Evolutionary conservation across 2,888 invertebrate species (phyloP), one percentile per base, ranked within the genome.

Genomic region (Phalera bucephala): DNA sequence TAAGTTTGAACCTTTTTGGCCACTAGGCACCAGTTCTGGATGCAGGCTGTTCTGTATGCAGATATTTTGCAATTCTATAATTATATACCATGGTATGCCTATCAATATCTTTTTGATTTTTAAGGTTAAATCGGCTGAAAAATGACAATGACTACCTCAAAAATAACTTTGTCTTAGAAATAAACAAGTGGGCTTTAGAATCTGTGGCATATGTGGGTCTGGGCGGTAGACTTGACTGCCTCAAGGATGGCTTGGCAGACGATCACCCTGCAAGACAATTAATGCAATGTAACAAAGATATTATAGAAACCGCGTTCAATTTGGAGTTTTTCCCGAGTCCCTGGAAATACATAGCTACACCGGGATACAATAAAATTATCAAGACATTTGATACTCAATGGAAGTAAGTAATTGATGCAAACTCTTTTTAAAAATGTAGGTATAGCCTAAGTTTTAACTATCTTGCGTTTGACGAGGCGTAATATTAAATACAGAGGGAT

Each of bases 101-200:
- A n/a, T n/a, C n/a, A n/a, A n/a, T n/a, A n/a, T n/a, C n/a, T n/a
- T n/a, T n/a, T n/a, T n/a, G n/a, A n/a, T n/a, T n/a, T n/a, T n/a
- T n/a, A n/a, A 90, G 90, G 44, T 64, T 91, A 26, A 53, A 64
- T 9, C 61, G 48, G 31, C 38, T 80, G 5, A 72, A 73, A 46
- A 62, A 79, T 28, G 61, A 71, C 6, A 52, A 61, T 10, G 49
- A 60, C 0, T 82, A 83, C 51, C 63, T 85, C 2, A 46, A 73
- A 30, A 41, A 69, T 1, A 72, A 92, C 54, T 91, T 93, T 31
- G 65, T 77, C 20, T 69, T 81, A 10, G 92, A 93, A 72, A 67
- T 93, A 11, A 89, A 89, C 20, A 92, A 91, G 65, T 94, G 93
- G 92, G 89, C 92, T 1, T 67, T 94, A 33, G 94, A 94, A 75